Base-by-base conservation (phyloP, 2,888 invertebrate genomes). In the Sphecodes monilicornis region DNA sequence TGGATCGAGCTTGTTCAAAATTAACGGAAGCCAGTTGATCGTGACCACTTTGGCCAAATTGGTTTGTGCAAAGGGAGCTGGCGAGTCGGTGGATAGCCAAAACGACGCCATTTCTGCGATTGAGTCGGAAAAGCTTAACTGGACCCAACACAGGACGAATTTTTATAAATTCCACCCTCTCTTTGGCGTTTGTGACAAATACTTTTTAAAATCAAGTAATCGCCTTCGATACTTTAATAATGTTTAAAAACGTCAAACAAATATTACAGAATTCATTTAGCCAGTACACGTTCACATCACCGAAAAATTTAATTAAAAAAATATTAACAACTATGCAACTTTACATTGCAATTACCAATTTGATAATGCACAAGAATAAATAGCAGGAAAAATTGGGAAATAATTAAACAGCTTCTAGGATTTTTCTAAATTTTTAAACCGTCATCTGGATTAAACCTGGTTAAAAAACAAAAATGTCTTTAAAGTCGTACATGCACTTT, bases 31-130 rank as follows among this genome's bases (percentile, higher is more conserved):
- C 78, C 57, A 66, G 71, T 60, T 84, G 80, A 72, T 78, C 66
- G 78, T 57, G 69, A 68, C 71, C 74, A 78, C 77, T 78, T 83
- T 50, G 68, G 36, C 57, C 76, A 76, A 84, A 86, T 84, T 86
- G 80, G 76, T 74, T 78, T 69, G 74, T 29, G 43, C 36, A 29
- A 70, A 36, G 22, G 50, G 60, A 50, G 26, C 71, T 6, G 29
- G 41, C 8, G 46, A 57, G 66, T 46, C 73, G 54, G 50, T 50
- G 60, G 57, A 36, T 43, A 69, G 60, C 46, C 74, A 60, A 69
- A 78, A 78, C 50, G 60, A n/a, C 41, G 41, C 69, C 41, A 74
- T 69, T 78, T n/a, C 78, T 78, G 46, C 41, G 69, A 54, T 46
- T 60, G n/a, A 32, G 5, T 60, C 46, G 26, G 11, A 46, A 10